Evolutionary conservation across 2,797 vertebrate genomes (phyloP).

Genomic region (Tokudaia tokunoshimensis): DNA sequence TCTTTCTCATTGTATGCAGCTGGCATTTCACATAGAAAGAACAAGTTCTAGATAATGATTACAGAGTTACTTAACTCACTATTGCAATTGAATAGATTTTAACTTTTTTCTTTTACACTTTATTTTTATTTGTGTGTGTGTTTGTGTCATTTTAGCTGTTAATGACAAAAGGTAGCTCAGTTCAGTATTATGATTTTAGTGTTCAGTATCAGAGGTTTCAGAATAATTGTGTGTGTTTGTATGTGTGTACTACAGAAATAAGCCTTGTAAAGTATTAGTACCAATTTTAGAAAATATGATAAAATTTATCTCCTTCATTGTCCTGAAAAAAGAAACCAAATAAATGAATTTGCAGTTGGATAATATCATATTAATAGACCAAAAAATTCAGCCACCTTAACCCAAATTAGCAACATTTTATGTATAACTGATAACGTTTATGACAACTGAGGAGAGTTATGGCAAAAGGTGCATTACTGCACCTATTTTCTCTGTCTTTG

Average conservation of each 20-base stretch:
- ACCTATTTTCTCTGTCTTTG: conserved; percentile 37
- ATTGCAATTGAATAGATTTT: conserved; percentile 22
- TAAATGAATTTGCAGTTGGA: conserved; percentile 23
- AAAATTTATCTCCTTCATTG: background rate
- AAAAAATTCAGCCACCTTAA: background rate
- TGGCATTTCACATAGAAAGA: conserved; percentile 15
- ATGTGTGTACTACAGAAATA: background rate
- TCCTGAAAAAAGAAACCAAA: background rate
- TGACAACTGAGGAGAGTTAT: background rate
- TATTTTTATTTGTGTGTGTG: background rate
- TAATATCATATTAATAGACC: background rate
- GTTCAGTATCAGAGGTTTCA: conserved; percentile 10
- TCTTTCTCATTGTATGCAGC: background rate
- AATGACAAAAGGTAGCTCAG: conserved; percentile 33
- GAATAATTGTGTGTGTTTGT: background rate
- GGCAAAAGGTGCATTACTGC: background rate
- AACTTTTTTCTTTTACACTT: background rate
- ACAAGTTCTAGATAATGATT: background rate
- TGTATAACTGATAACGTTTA: too few species aligned
- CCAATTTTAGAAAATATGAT: conserved; percentile 33
- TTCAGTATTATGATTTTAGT: background rate
- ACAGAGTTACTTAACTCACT: background rate
- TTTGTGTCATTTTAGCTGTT: conserved; percentile 6
- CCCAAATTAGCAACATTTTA: conserved; percentile 12
- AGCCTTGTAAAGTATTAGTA: background rate